These are phyloP conservation scores for Oreochromis grahami DNA, from an alignment of 2,797 vertebrate species.

Conservation along the genomic window DNA sequence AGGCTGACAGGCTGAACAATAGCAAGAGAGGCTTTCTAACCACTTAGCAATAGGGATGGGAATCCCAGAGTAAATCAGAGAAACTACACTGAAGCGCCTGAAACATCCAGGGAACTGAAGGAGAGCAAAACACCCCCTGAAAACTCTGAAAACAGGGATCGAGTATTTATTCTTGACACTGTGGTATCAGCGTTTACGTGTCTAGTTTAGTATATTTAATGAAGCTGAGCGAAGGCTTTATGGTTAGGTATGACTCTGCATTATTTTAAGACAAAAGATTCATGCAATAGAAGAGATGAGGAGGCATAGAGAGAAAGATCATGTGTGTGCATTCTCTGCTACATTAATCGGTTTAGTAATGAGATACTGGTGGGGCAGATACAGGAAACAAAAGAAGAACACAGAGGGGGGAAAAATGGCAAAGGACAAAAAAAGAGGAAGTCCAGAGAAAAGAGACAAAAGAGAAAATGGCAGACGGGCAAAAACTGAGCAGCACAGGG, in stretches of 20 bases:
- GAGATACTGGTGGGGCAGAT: constrained; percentile 42
- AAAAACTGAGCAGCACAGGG: constrained; percentile 2
- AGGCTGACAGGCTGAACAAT: not conserved
- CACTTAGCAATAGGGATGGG: fast-evolving
- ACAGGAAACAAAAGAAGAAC: constrained; percentile 30
- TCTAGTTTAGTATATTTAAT: not conserved
- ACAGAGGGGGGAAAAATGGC: not conserved
- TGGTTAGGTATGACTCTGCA: fast-evolving
- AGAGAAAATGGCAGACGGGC: not conserved
- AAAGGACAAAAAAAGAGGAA: constrained; percentile 31
- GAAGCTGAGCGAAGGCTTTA: not conserved
- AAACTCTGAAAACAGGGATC: not conserved
- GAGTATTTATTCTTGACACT: not conserved
- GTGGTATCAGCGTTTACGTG: not conserved
- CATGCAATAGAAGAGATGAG: not conserved
- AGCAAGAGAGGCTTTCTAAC: not conserved
- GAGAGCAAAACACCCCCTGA: not conserved
- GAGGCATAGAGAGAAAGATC: not conserved
- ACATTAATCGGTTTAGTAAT: constrained; percentile 58
- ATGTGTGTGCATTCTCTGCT: constrained; percentile 2
- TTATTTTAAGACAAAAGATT: not conserved
- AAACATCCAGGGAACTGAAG: not conserved
- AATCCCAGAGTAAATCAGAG: not conserved
- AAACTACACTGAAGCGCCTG: not conserved
- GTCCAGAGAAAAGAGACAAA: constrained; percentile 38